These are phyloP conservation scores for Pseudopleuronectes americanus DNA, from an alignment of 2,797 vertebrate genomes.

Conservation along the genomic window DNA sequence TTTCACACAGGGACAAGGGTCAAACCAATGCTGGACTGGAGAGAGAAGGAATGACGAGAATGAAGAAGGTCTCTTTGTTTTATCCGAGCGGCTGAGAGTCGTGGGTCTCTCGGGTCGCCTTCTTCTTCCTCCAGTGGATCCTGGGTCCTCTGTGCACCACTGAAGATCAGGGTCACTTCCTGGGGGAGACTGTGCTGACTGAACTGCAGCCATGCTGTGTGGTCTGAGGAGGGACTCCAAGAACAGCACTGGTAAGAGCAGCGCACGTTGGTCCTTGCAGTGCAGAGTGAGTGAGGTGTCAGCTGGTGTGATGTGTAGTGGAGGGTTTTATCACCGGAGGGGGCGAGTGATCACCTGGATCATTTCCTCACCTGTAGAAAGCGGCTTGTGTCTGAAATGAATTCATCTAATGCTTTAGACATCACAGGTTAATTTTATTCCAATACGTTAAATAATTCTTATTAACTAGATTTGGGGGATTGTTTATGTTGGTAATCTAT, in stretches of 20 bases:
- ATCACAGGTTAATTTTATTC: neutral
- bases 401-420: constrained; percentile 8
- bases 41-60: constrained; percentile 39
- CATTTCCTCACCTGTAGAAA: constrained; percentile 2
- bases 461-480: neutral
- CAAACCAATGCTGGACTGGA: constrained; percentile 42
- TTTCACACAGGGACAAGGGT: constrained; percentile 31
- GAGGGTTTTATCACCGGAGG: constrained; percentile 23
- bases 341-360: constrained; percentile 12
- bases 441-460: neutral
- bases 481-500: neutral
- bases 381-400: constrained; percentile 14
- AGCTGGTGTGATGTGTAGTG: constrained; percentile 5
- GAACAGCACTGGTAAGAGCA: constrained; percentile 81
- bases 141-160: constrained; percentile 41
- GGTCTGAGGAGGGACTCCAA: constrained; percentile 84
- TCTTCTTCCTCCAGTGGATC: constrained; percentile 51
- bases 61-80: constrained; percentile 46
- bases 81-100: constrained; percentile 55
- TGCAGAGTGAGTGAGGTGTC: constrained; percentile 16
- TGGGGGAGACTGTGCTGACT: constrained; percentile 59
- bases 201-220: constrained; percentile 82
- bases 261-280: constrained; percentile 35
- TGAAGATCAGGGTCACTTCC: constrained; percentile 60
- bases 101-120: constrained; percentile 17